phyloP scores from a whole-genome alignment of 2,797 vertebrate species.

The Eidolon dupreanum region DNA sequence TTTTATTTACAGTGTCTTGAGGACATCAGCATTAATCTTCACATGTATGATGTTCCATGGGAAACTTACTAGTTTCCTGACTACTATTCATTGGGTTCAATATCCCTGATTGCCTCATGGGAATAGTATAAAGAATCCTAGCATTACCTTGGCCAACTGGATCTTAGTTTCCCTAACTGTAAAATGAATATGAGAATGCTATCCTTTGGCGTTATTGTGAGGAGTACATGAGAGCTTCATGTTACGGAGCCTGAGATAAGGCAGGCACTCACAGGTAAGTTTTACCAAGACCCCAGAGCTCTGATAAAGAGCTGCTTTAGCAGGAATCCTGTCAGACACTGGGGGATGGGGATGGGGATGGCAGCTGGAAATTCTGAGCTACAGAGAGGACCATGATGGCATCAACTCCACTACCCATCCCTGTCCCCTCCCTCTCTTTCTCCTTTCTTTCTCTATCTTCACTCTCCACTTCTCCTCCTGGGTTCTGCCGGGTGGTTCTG shows the following conservation, averaged over 20 bases:
- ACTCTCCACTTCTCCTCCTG: not conserved
- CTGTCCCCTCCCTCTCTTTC: too few relatives aligned
- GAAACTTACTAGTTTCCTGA: not conserved
- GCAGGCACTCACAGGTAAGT: too few relatives aligned
- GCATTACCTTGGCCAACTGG: not conserved
- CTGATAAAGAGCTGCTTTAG: not conserved
- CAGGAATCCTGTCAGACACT: not conserved
- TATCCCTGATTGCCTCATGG: not conserved
- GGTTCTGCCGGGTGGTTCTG: not conserved
- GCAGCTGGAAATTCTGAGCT: not conserved
- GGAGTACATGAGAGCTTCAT: not conserved
- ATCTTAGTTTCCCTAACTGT: not conserved
- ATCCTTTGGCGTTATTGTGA: not conserved
- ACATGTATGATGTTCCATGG: not conserved
- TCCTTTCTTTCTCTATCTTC: not conserved
- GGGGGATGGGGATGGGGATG: too few relatives aligned
- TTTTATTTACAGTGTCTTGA: constrained; percentile 1
- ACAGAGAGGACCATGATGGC: not conserved
- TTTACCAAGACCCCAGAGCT: not conserved
- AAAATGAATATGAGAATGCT: not conserved
- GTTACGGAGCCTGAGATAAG: not conserved
- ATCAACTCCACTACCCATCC: accelerated
- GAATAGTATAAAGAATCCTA: not conserved
- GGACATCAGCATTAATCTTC: not conserved
- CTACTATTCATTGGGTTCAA: not conserved